Percentiles rank a stretch among this genome's conserved stretches.
Conservation (phyloP, 2,797 vertebrate genomes). For the Acridotheres tristis region DNA sequence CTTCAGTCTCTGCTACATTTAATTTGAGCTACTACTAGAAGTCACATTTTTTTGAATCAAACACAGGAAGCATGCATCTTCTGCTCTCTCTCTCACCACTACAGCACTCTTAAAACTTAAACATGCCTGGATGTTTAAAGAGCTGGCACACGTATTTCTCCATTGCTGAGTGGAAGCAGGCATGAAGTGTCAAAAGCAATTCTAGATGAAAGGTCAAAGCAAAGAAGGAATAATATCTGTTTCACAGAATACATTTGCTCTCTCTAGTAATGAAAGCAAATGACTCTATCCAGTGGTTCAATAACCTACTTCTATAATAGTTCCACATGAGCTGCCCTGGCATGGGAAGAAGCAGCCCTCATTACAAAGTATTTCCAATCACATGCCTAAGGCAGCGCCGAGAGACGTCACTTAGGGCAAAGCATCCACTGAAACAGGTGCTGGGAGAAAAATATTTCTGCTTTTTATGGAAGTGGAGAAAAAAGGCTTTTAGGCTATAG, state of each 20-base stretch:
- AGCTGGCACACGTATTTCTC: constrained; percentile 15
- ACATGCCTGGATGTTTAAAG: neutral
- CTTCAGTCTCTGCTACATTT: neutral
- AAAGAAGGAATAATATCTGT: neutral
- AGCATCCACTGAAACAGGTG: constrained; percentile 34
- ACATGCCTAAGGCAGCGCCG: neutral
- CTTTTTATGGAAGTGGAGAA: constrained; percentile 20
- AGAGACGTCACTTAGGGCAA: neutral
- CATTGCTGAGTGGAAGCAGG: constrained; percentile 29
- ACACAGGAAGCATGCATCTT: neutral
- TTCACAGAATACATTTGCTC: constrained; percentile 12
- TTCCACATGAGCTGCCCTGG: neutral
- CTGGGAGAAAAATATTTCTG: constrained; percentile 21
- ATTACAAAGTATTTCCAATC: constrained; percentile 29
- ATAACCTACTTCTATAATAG: neutral
- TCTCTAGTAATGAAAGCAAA: constrained; percentile 24
- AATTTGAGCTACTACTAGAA: neutral
- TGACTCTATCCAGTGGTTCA: neutral
- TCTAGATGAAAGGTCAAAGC: constrained; percentile 38
- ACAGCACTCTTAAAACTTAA: neutral
- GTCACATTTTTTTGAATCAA: neutral
- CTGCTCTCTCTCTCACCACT: neutral
- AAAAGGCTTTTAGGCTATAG: neutral
- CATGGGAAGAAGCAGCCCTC: constrained; percentile 3
- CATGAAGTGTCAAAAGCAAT: constrained; percentile 38